Evolutionary conservation across 2,797 vertebrate genomes (phyloP), one percentile per base, ranked within the genome.

Genomic region (Chromis chromis): DNA sequence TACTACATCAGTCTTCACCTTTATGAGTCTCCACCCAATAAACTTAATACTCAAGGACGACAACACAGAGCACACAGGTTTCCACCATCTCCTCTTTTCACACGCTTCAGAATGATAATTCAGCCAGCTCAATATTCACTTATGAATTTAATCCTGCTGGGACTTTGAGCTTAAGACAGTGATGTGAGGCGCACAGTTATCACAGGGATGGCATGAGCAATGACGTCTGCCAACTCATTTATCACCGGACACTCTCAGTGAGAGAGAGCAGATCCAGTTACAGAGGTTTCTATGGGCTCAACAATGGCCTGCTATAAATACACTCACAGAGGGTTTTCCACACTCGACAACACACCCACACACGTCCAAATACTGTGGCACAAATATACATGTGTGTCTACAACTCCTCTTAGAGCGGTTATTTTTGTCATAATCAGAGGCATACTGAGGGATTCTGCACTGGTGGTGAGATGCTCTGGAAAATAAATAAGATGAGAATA

Each of bases 301-400:
- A 95, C 93, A 95, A 94, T 95, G 80, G 87, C 71, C 81, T 33
- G 84, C 92, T 94, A 95, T 92, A 94, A 94, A 95, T 95, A 95
- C 62, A 87, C 79, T 66, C 85, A 81, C 60, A 79, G 78, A 90
- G 92, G 92, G 90, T 90, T 94, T 94, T 94, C 92, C 92, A 90
- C 89, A 87, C 69, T 86, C 81, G 69, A 70, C 85, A 86, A 56
- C 74, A 83, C 89, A 74, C 90, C 85, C 83, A 89, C 86, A 56
- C 74, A 64, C 59, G 70, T 70, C 77, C 59, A 54, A 50, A 67
- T 31, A 59, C 31, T 54, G 60, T n/a, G 68, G 65, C 40, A 69
- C 60, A 80, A 19, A 76, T 59, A 65, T 44, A 61, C 62, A 68
- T 63, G 22, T 11, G 55, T 66, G 65, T 31, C 61, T 21, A 78